phyloP scores from a whole-genome alignment of 2,797 vertebrate genomes.

The Pipistrellus nathusii region DNA sequence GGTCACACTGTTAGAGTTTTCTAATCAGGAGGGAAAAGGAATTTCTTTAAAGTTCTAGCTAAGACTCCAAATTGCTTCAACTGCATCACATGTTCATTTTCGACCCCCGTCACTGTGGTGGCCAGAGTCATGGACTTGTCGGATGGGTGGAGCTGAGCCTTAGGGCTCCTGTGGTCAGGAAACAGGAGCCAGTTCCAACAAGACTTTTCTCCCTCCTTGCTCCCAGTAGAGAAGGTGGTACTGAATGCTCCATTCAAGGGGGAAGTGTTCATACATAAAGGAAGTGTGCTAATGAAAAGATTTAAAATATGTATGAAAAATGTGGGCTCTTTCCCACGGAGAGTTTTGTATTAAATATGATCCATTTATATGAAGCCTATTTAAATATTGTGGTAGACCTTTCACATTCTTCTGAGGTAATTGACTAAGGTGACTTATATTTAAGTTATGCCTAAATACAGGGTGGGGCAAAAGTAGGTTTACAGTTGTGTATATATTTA shows the following conservation, averaged over 20 bases:
- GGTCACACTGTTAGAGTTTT: not conserved
- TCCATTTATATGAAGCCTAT: not conserved
- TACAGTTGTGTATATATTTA: not conserved
- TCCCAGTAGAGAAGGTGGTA: not conserved
- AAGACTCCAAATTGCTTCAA: not conserved
- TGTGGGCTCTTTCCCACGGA: not conserved
- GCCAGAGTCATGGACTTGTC: not conserved
- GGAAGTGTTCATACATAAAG: not conserved
- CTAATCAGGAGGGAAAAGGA: not conserved
- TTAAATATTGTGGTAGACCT: not conserved
- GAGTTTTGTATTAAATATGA: not conserved
- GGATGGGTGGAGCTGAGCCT: not conserved
- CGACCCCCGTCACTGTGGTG: not conserved
- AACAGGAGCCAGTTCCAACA: not conserved
- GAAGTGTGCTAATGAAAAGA: not conserved
- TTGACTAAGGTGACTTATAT: not conserved
- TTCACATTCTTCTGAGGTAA: not conserved
- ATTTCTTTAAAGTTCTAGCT: not conserved
- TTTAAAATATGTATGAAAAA: not conserved
- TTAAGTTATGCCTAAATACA: not conserved
- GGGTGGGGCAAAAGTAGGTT: not conserved
- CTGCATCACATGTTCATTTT: not conserved
- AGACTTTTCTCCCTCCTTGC: not conserved
- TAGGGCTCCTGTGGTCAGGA: not conserved
- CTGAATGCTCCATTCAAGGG: not conserved